Conservation (phyloP, 2,113 vertebrate genomes). For the Ameiurus melas region DNA sequence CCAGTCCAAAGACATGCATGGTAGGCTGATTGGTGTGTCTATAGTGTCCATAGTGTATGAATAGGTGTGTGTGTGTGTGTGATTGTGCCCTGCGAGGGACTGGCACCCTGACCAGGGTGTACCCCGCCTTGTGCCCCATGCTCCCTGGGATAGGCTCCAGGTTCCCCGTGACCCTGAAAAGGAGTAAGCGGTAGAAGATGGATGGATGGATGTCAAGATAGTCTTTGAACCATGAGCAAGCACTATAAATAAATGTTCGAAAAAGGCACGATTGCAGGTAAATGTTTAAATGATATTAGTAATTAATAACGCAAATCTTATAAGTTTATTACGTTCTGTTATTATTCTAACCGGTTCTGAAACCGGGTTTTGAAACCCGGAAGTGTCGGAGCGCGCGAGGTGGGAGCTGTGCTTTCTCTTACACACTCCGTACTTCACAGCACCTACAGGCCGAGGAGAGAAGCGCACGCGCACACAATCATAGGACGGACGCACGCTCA, state of each 20-base stretch:
- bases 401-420: not conserved
- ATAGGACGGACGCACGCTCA: not conserved
- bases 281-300: not conserved
- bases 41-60: no score
- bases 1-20: no score
- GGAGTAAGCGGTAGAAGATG: no score
- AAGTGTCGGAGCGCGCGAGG: not conserved
- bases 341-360: not conserved
- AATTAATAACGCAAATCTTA: not conserved
- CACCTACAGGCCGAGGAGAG: slow-evolving; percentile 10
- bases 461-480: not conserved
- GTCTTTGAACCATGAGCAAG: not conserved
- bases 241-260: not conserved
- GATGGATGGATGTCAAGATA: no score
- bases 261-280: not conserved
- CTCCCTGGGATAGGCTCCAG: no score
- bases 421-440: not conserved
- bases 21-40: no score
- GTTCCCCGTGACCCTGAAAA: no score
- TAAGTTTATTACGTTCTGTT: not conserved
- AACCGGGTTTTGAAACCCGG: not conserved
- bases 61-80: no score
- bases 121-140: no score
- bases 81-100: no score
- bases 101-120: no score